phyloP scores from a whole-genome alignment of 2,113 vertebrate species.

The Scomber colias region DNA sequence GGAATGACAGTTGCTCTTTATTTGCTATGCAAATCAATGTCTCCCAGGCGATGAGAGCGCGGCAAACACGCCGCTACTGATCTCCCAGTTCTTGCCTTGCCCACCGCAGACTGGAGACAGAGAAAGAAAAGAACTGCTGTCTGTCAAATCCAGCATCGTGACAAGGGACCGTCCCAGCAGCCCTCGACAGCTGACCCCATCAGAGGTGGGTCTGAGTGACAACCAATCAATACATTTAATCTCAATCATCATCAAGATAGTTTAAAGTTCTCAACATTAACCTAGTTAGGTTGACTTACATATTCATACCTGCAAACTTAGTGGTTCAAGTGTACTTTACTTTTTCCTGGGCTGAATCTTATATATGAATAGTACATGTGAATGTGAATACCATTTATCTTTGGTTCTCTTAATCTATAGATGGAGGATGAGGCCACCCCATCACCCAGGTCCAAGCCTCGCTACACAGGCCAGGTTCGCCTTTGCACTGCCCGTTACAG shows the following conservation, averaged over 20 bases:
- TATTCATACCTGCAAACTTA: background rate
- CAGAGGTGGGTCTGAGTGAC: constrained; percentile 83
- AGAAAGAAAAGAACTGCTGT: constrained; percentile 82
- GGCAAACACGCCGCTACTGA: constrained; percentile 82
- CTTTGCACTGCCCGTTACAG: constrained; percentile 98
- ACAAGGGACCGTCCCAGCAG: constrained; percentile 81
- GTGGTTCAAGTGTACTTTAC: background rate
- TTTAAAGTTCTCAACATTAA: background rate
- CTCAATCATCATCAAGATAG: background rate
- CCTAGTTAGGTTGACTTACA: background rate
- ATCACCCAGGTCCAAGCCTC: constrained; percentile 90
- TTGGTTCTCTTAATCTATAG: constrained; percentile 70
- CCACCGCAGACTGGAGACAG: constrained; percentile 82
- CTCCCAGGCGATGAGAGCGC: constrained; percentile 88
- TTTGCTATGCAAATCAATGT: constrained; percentile 81
- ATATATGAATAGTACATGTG: background rate
- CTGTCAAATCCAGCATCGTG: constrained; percentile 84
- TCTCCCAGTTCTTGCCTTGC: constrained; percentile 83
- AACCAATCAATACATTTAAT: background rate
- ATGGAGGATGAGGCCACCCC: constrained; percentile 94
- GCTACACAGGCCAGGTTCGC: constrained; percentile 95
- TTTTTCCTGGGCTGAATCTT: background rate
- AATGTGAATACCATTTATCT: background rate
- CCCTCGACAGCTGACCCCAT: constrained; percentile 88
- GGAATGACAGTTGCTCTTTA: constrained; percentile 75